Base-by-base conservation (phyloP, 2,797 vertebrate species). In the Acanthurus tractus region DNA sequence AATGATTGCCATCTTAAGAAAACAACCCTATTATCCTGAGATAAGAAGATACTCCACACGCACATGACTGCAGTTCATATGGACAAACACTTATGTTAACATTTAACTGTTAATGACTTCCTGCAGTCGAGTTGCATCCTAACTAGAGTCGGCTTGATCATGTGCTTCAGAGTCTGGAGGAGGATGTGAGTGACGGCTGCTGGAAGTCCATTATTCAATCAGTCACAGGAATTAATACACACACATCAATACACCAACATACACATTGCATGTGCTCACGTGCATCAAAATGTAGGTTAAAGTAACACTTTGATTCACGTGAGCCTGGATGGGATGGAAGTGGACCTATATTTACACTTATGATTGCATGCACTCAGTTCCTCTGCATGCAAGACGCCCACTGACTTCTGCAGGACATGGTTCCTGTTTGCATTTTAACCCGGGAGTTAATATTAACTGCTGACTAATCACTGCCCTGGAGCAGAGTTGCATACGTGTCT, bases 81-180 rank as follows among this genome's bases (percentile, higher is more conserved):
- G 14, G 2, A 48, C 9, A 7, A 2, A 44, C 34, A 9, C 2
- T 0, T 23, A n/a, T 44, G 74, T 82, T 81, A 81, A 50, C 3
- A 7, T 76, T 85, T 71, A 85, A 85, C 75, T 29, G 0, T 0
- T 18, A 11, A 42, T 44, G 12, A 76, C 79, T 85, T 89, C 89
- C 89, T 83, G 82, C 75, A 75, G 65, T 46, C 74, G 46, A 12
- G 64, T 84, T 77, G 86, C 50, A 82, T n/a, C n/a, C 54, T 77
- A 80, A 86, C 83, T 55, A 52, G 49, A 34, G 58, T 58, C 52
- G 23, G 9, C 55, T 4, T 13, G 11, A 61, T 53, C 44, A 49
- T 63, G 70, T 48, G 63, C 46, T 38, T 8, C 15, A 18, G 29
- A 8, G 52, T 63, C 70, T 46, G 7, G 59, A 75, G 59, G 65